Evolutionary conservation across 2,797 vertebrate genomes (phyloP).

Genomic region (Platyrinchus mystaceus): DNA sequence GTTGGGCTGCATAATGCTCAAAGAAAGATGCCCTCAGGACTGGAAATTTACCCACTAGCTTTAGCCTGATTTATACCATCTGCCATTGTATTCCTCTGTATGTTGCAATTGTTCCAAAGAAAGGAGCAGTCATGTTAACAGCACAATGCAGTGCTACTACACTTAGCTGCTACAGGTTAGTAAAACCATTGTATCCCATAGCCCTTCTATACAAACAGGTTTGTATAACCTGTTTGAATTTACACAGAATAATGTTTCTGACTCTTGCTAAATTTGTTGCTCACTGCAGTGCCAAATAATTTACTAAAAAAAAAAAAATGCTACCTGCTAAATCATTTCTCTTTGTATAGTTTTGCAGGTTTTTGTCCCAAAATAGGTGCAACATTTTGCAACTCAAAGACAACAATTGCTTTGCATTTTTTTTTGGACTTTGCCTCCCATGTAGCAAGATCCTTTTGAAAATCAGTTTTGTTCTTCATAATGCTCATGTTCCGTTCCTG

Average conservation of each 20-base stretch:
- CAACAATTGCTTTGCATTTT: neutral
- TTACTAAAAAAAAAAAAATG: neutral
- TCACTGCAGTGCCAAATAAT: neutral
- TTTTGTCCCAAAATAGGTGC: neutral
- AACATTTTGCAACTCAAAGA: neutral
- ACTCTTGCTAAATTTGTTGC: neutral
- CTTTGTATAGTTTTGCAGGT: neutral
- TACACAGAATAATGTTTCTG: neutral
- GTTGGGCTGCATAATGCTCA: neutral
- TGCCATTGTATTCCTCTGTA: neutral
- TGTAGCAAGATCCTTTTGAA: neutral
- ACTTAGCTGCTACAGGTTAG: neutral
- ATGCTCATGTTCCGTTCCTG: neutral
- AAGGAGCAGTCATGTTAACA: neutral
- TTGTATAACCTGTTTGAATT: neutral
- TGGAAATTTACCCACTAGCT: neutral
- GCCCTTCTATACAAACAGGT: neutral
- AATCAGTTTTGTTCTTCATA: neutral
- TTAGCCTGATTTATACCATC: neutral
- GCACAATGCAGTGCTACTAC: rapidly evolving
- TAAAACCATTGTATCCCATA: neutral
- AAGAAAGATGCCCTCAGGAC: neutral
- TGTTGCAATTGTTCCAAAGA: neutral
- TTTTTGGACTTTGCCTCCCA: neutral
- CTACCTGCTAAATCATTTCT: neutral